A percentile compares a stretch with the other conserved stretches of the same genome.
These are phyloP conservation scores for Leptodactylus fuscus DNA, from an alignment of 2,113 vertebrate genomes.

Conservation along the genomic window DNA sequence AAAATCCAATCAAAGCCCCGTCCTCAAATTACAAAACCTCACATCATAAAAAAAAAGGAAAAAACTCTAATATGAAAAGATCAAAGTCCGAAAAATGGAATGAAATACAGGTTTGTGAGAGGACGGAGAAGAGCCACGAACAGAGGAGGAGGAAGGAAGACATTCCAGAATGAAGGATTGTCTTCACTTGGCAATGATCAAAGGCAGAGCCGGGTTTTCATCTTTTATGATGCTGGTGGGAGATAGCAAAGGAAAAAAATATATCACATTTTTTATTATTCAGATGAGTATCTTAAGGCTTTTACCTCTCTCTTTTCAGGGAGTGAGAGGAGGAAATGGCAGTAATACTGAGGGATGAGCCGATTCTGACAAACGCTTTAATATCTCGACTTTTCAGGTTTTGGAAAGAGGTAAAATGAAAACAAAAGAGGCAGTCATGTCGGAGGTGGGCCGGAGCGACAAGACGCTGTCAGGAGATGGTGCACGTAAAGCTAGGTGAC, in stretches of 20 bases:
- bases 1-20: slow-evolving; percentile 40
- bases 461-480: background rate
- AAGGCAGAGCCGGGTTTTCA: slow-evolving; percentile 47
- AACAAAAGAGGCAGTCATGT: background rate
- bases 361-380: slow-evolving; percentile 13
- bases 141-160: slow-evolving; percentile 50
- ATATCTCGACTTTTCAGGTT: slow-evolving; percentile 21
- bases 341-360: slow-evolving; percentile 22
- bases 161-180: slow-evolving; percentile 60
- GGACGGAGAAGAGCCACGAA: slow-evolving; percentile 20
- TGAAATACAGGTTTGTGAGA: slow-evolving; percentile 47
- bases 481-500: too few relatives aligned
- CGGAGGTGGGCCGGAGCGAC: background rate
- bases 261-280: slow-evolving; percentile 60
- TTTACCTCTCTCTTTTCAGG: slow-evolving; percentile 41
- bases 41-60: slow-evolving; percentile 39
- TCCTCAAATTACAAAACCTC: slow-evolving; percentile 47
- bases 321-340: slow-evolving; percentile 48
- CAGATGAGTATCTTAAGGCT: slow-evolving; percentile 50
- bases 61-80: slow-evolving; percentile 54
- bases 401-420: slow-evolving; percentile 33
- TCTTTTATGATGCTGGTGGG: slow-evolving; percentile 59
- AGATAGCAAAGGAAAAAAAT: slow-evolving; percentile 55
- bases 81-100: slow-evolving; percentile 51
- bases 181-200: slow-evolving; percentile 57